Evolutionary conservation across 35 echinoderm and acorn worm species (phyloP), one percentile per base, ranked within the genome.

Genomic region (Chiridota heheva): DNA sequence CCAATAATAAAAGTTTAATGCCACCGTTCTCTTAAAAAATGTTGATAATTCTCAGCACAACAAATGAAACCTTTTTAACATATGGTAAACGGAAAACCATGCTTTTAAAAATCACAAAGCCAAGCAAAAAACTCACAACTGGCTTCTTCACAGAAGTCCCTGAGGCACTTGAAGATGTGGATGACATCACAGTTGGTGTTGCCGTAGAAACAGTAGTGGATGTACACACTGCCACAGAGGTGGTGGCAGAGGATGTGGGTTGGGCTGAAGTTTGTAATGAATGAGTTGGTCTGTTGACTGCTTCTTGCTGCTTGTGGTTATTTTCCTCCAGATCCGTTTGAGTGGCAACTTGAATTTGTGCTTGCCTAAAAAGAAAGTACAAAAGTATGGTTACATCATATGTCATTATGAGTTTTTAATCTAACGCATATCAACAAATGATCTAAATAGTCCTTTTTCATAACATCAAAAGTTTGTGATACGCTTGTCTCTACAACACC

Each of bases 301-400:
- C 83, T 76, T 86, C 70, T 63, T 41, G 33, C 62, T 57, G 27
- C 36, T 60, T 42, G 75, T 38, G 75, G 58, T 39, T 57, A 71
- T 58, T 87, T 60, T 87, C 60, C 28, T 87, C 84, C 53, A 75
- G 84, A 48, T 87, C 84, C 24, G 84, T 87, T 61, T 87, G 84
- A 17, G 84, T 87, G 43, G 67, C 67, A 12, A 75, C 77, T 10
- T 55, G 60, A 22, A 75, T 77, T 73, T 91, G 89, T 37, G 82
- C 83, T 49, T 92, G 90, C 62, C 72, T 79, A 47, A 48, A 49
- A 58, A 36, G 2, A 0, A 28, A 78, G 2, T 59, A 34, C 4
- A 61, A 13, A 12, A 58, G 39, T n/a, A n/a, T n/a, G n/a, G n/a
- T n/a, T n/a, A n/a, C n/a, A n/a, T n/a, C n/a, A n/a, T n/a, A n/a